Evolutionary conservation across 2,888 invertebrate species (phyloP), one percentile per base, ranked within the genome.

Genomic region (Oxytorus armatus): DNA sequence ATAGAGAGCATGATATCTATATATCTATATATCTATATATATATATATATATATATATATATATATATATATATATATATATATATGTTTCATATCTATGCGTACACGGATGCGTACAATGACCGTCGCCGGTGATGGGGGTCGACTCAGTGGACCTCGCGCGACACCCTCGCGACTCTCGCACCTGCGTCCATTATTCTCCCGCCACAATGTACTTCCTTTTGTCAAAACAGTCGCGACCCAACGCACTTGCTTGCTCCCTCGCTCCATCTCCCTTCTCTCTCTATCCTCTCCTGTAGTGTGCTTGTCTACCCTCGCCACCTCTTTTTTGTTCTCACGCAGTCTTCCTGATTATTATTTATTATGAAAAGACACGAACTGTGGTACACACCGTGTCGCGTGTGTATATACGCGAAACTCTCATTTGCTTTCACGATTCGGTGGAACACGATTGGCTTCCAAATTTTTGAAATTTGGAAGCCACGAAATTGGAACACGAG

Each of bases 191-290:
- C 82, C 84, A 87, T 87, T 87, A 87, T 87, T 86, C 86, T 83
- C 85, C 82, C 83, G 83, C 86, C 85, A 88, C 88, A 88, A 88
- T 88, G 88, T 85, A 88, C 87, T 88, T 88, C 88, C 88, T 86
- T 87, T 87, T 82, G 78, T 83, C 84, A 78, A 82, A 85, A 84
- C 81, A 82, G 65, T 78, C 74, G 57, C 49, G 25, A 72, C 74
- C 59, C 66, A 66, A 51, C 79, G 42, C 63, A 49, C 55, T 33
- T 42, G 55, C 59, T 42, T 59, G 42, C 18, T 55, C 25, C 23
- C 33, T 29, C 49, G 25, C 55, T 21, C 18, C 11, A n/a, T 36
- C 47, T 21, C 65, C 10, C 44, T 18, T 16, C 53, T 11, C n/a
- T 36, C 25, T 55, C 55, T 29, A 69, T 51, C 33, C 23, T 23